phyloP scores from a whole-genome alignment of 2,888 invertebrate species.

The Psylliodes chrysocephalus region DNA sequence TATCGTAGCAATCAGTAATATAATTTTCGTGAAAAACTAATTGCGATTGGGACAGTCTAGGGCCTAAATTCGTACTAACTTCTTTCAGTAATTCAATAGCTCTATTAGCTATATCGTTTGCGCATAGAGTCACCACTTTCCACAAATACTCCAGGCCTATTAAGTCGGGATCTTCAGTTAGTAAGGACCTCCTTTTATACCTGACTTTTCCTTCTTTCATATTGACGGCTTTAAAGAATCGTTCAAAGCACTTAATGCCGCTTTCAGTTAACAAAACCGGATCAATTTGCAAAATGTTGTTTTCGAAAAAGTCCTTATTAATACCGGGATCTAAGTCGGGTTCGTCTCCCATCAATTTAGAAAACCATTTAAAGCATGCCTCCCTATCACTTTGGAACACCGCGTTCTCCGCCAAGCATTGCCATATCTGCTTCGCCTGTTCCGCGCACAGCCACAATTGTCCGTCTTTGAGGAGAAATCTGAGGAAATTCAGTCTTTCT shows the following conservation, averaged over 20 bases:
- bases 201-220: conserved; percentile 93
- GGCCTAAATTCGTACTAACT: conserved; percentile 93
- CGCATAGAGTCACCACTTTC: conserved; percentile 84
- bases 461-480: conserved; percentile 93
- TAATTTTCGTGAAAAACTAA: conserved; percentile 91
- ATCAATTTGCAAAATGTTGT: conserved; percentile 91
- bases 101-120: conserved; percentile 91
- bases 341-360: conserved; percentile 95
- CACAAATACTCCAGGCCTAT: conserved; percentile 97
- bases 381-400: conserved; percentile 93
- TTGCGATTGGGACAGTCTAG: conserved; percentile 80
- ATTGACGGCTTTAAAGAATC: conserved; percentile 95
- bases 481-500: conserved; percentile 91
- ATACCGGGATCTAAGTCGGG: conserved; percentile 97
- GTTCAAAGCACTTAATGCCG: conserved; percentile 90
- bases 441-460: conserved; percentile 96
- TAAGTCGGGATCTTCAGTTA: conserved; percentile 93
- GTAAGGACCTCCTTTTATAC: conserved; percentile 83
- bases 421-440: conserved; percentile 97
- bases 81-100: conserved; percentile 92
- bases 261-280: conserved; percentile 92
- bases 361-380: conserved; percentile 98
- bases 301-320: conserved; percentile 94
- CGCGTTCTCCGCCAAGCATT: conserved; percentile 92
- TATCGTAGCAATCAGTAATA: conserved; percentile 90